Evolutionary conservation across 1,140 invertebrate genomes (phyloP).

Genomic region (Caligus rogercresseyi): DNA sequence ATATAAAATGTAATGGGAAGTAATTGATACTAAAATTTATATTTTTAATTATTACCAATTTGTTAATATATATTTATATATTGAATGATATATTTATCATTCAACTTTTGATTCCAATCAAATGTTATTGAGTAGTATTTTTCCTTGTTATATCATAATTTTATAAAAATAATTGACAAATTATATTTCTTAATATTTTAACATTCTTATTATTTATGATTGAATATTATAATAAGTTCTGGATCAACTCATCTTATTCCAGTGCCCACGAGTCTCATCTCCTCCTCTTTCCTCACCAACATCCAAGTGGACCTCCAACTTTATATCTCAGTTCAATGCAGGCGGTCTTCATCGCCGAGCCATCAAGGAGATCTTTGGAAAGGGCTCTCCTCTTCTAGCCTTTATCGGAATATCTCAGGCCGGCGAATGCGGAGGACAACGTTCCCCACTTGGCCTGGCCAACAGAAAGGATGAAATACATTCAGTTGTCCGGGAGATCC

Average conservation of each 20-base stretch:
- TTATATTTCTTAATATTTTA: not conserved
- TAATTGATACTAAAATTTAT: no score
- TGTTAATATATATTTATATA: no score
- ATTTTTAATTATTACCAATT: no score
- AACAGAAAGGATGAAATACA: slow-evolving; percentile 60
- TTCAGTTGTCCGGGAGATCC: slow-evolving; percentile 55
- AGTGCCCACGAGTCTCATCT: no score
- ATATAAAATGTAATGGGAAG: no score
- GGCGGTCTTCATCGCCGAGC: slow-evolving; percentile 28
- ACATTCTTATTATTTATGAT: not conserved
- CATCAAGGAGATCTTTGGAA: slow-evolving; percentile 42
- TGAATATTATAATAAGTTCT: not conserved
- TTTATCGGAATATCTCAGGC: slow-evolving; percentile 50
- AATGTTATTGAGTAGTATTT: no score
- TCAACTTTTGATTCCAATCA: no score
- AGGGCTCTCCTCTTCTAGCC: slow-evolving; percentile 52
- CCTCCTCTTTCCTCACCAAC: no score
- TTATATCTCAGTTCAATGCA: not conserved
- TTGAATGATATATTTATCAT: no score
- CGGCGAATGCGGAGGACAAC: not conserved
- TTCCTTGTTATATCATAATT: no score
- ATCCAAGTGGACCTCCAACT: not conserved
- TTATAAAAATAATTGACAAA: no score
- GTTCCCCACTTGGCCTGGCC: slow-evolving; percentile 40
- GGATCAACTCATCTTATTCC: not conserved